Conservation (phyloP, 2,888 invertebrate genomes). For the Cataglyphis cursor region DNA sequence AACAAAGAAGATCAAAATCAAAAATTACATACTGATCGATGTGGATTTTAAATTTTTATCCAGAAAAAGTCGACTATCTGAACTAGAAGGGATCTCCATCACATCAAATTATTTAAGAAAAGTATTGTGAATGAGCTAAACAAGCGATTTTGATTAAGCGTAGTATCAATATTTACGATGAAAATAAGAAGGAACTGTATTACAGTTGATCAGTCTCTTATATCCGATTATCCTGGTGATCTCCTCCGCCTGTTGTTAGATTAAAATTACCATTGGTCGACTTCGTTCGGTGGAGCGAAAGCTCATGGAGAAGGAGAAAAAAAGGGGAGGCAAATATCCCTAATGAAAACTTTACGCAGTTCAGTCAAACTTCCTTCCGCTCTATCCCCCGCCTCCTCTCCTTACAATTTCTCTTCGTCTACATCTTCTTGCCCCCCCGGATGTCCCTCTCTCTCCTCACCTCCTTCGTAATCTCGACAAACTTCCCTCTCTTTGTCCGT, state of each 20-base stretch:
- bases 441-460: background rate
- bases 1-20: background rate
- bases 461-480: background rate
- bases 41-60: background rate
- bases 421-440: background rate
- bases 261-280: constrained; percentile 60
- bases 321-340: constrained; percentile 66
- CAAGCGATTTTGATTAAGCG: background rate
- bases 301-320: constrained; percentile 38
- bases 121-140: background rate
- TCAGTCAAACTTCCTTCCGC: constrained; percentile 42
- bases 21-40: background rate
- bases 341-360: constrained; percentile 74
- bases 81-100: background rate
- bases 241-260: constrained; percentile 44
- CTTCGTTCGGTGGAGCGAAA: constrained; percentile 43
- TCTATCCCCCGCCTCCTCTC: background rate
- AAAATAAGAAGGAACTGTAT: constrained; percentile 19
- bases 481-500: constrained; percentile 11
- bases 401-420: background rate
- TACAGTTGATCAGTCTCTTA: constrained; percentile 2
- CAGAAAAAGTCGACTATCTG: background rate
- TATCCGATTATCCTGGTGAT: constrained; percentile 31
- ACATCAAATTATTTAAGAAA: background rate
- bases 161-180: background rate